Evolutionary conservation across 2,888 invertebrate species (phyloP).

Genomic region (Octodonta nipae): DNA sequence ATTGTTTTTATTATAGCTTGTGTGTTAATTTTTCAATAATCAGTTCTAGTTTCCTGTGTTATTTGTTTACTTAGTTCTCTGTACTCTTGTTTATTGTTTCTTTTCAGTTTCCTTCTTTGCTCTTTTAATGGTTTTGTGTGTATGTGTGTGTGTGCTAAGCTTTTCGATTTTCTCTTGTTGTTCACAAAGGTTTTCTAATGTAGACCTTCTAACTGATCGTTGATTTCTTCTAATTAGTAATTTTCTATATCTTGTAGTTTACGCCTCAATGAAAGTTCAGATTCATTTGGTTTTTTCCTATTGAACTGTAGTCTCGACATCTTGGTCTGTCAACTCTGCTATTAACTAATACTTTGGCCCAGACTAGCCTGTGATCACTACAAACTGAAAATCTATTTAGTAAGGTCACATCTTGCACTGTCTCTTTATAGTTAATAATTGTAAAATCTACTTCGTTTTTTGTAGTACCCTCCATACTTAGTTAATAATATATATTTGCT

Average conservation of each 20-base stretch:
- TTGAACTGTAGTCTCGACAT: background rate
- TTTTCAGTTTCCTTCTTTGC: no score
- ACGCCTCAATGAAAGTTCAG: background rate
- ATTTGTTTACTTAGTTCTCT: background rate
- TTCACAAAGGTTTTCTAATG: background rate
- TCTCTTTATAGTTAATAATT: background rate
- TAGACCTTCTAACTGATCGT: background rate
- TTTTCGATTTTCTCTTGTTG: background rate
- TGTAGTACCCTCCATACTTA: slow-evolving; percentile 1
- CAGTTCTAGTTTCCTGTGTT: background rate
- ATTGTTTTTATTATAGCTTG: background rate
- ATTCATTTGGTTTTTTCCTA: background rate
- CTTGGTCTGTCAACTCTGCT: background rate
- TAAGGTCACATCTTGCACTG: background rate
- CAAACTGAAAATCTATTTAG: background rate
- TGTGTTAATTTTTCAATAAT: background rate
- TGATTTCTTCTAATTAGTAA: background rate
- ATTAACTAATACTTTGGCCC: background rate
- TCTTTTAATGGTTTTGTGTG: no score
- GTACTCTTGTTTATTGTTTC: background rate
- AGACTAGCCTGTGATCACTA: background rate
- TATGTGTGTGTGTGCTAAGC: background rate
- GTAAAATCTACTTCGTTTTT: background rate
- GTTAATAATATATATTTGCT: no score
- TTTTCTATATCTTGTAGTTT: background rate